Evolutionary conservation across 2,797 vertebrate genomes (phyloP).

Genomic region (Podarcis siculus): DNA sequence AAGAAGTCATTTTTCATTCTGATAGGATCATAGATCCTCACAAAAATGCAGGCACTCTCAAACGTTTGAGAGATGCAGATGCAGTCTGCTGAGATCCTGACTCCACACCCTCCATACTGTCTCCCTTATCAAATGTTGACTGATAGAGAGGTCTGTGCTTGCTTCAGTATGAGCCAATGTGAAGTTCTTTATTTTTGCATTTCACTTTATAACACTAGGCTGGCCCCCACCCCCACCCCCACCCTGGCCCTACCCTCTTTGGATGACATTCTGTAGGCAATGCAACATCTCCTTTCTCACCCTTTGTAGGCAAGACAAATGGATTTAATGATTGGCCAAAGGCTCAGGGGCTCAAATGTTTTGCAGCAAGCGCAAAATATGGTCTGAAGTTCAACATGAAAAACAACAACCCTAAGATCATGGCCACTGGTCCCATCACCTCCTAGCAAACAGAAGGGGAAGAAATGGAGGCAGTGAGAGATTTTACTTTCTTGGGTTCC

Average conservation of each 20-base stretch:
- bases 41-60: neutral
- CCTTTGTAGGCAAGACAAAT: neutral
- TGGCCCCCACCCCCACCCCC: neutral
- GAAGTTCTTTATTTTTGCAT: neutral
- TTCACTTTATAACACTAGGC: neutral
- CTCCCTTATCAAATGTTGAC: neutral
- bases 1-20: slow-evolving; percentile 14
- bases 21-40: neutral
- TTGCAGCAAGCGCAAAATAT: no score
- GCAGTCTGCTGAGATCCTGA: neutral
- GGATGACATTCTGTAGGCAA: neutral
- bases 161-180: neutral
- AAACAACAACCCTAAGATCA: no score
- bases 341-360: no score
- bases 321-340: neutral
- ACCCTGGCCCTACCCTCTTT: no score
- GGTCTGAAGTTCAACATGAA: no score
- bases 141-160: neutral
- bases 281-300: neutral
- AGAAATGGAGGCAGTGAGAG: no score
- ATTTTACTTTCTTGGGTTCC: no score
- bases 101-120: neutral
- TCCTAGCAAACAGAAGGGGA: no score
- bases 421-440: no score
- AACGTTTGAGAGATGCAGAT: neutral